These are phyloP conservation scores for Caenorhabditis afra DNA, from an alignment of 2,888 invertebrate species.

Conservation along the genomic window DNA sequence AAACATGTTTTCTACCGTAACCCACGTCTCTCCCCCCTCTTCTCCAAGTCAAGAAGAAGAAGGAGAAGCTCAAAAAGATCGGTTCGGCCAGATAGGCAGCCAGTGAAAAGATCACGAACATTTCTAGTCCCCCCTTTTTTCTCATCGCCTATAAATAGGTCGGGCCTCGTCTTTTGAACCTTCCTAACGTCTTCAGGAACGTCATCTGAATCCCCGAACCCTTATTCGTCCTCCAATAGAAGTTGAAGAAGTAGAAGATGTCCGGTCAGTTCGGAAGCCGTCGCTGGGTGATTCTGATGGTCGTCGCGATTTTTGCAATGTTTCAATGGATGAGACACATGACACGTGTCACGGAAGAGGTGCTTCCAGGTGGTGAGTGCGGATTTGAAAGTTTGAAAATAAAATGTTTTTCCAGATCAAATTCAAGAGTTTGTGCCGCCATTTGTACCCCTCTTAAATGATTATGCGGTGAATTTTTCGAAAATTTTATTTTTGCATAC, in stretches of 20 bases:
- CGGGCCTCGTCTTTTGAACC: too few species aligned
- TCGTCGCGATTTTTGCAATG: not conserved
- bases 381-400: not conserved
- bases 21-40: not conserved
- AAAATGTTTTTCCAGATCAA: conserved; percentile 16
- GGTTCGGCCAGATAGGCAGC: too few species aligned
- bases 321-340: not conserved
- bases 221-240: too few species aligned
- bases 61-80: not conserved
- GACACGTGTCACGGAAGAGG: not conserved
- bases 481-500: too few species aligned
- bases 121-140: too few species aligned
- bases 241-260: not conserved
- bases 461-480: conserved; percentile 26
- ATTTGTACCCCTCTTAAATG: conserved; percentile 31
- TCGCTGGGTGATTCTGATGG: not conserved
- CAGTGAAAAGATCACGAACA: too few species aligned
- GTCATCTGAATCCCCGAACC: too few species aligned
- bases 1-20: conserved; percentile 7
- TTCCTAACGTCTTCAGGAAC: too few species aligned
- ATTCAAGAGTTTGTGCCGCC: conserved; percentile 27
- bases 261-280: not conserved
- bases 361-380: conserved; percentile 14
- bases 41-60: not conserved
- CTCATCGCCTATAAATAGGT: too few species aligned